These are phyloP conservation scores for Sisyra terminalis DNA, from an alignment of 2,888 invertebrate species.

Conservation along the genomic window DNA sequence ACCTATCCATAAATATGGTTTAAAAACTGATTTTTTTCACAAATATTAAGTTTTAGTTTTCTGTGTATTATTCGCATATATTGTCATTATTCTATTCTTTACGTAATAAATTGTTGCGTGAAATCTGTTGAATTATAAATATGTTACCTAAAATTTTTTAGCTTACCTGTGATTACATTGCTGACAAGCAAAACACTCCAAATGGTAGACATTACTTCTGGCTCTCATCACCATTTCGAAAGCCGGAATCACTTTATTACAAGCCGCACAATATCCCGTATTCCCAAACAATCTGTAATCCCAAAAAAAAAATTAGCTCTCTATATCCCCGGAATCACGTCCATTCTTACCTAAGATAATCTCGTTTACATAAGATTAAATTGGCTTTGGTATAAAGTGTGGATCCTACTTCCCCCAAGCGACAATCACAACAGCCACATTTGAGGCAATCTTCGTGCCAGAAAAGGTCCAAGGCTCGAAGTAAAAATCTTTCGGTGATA, in stretches of 20 bases:
- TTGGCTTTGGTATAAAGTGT: constrained; percentile 92
- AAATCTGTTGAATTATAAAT: constrained; percentile 17
- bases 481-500: constrained; percentile 78
- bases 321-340: too few relatives aligned
- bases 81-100: too few relatives aligned
- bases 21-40: too few relatives aligned
- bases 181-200: constrained; percentile 96
- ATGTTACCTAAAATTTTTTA: too few relatives aligned
- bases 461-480: constrained; percentile 82
- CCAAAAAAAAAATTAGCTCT: neutral
- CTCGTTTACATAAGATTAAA: constrained; percentile 86
- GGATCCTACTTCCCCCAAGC: constrained; percentile 90
- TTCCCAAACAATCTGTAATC: constrained; percentile 71
- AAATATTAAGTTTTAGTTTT: too few relatives aligned
- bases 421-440: constrained; percentile 93
- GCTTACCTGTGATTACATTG: constrained; percentile 99
- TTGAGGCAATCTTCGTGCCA: constrained; percentile 99
- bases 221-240: constrained; percentile 99
- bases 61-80: too few relatives aligned
- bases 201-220: constrained; percentile 89
- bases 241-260: constrained; percentile 94
- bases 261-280: constrained; percentile 92
- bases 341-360: constrained; percentile 76
- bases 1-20: too few relatives aligned
- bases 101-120: too few relatives aligned